Evolutionary conservation across 2,113 vertebrate species (phyloP).

Genomic region (Irena cyanogastra): DNA sequence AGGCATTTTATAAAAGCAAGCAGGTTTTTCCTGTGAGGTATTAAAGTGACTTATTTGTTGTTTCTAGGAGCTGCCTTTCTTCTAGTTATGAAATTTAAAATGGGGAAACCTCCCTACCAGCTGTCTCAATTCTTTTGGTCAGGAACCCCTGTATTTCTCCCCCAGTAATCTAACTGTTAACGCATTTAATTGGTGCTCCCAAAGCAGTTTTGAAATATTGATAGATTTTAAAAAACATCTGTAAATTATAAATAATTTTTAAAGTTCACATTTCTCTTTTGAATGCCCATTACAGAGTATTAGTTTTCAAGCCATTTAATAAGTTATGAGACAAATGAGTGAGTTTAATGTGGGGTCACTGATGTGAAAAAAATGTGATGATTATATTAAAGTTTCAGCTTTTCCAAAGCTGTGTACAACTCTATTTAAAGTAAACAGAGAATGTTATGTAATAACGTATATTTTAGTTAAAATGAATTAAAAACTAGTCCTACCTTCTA

Average conservation of each 20-base stretch:
- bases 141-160: constrained; percentile 7
- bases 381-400: constrained; percentile 47
- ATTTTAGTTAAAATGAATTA: constrained; percentile 32
- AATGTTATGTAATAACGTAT: background rate
- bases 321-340: constrained; percentile 68
- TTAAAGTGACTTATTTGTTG: constrained; percentile 36
- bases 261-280: constrained; percentile 74
- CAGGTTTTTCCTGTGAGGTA: background rate
- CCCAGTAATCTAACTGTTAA: constrained; percentile 58
- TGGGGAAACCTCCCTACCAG: background rate
- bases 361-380: constrained; percentile 46
- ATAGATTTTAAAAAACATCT: constrained; percentile 70
- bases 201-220: constrained; percentile 69
- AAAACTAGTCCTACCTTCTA: background rate
- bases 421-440: constrained; percentile 13
- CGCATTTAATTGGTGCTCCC: constrained; percentile 67
- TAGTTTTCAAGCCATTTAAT: constrained; percentile 75
- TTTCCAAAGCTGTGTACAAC: constrained; percentile 42
- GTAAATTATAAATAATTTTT: constrained; percentile 77
- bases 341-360: constrained; percentile 49
- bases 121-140: constrained; percentile 43
- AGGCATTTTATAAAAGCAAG: constrained; percentile 46
- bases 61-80: constrained; percentile 20
- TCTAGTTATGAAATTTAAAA: background rate
- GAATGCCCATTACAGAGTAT: constrained; percentile 69